These are phyloP conservation scores for Lithodes maja DNA, from an alignment of 2,888 invertebrate genomes.

Conservation along the genomic window DNA sequence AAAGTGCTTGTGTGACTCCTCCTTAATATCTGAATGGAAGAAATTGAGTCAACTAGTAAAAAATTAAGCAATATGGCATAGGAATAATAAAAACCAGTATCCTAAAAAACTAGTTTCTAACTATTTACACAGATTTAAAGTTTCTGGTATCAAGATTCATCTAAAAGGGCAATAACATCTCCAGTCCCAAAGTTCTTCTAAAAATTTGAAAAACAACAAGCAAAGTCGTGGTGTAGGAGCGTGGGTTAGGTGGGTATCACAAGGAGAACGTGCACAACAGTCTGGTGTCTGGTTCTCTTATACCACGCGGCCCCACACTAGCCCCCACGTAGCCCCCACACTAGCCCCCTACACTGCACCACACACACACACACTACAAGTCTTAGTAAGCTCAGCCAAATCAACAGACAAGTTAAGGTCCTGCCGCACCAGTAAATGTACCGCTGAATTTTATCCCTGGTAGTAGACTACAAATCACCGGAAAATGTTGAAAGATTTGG, in stretches of 20 bases:
- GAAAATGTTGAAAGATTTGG: too few relatives aligned
- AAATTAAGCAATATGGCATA: slow-evolving; percentile 69
- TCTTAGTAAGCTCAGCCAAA: slow-evolving; percentile 37
- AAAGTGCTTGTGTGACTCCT: too few relatives aligned
- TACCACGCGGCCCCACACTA: slow-evolving; percentile 52
- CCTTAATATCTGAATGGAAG: slow-evolving; percentile 62
- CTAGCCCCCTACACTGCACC: slow-evolving; percentile 55
- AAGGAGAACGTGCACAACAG: slow-evolving; percentile 62
- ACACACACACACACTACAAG: slow-evolving; percentile 50
- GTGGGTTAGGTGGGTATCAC: slow-evolving; percentile 63
- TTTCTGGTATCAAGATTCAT: slow-evolving; percentile 65
- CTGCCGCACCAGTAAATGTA: too few relatives aligned
- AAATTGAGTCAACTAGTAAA: slow-evolving; percentile 68
- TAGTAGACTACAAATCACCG: too few relatives aligned
- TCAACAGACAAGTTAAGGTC: not conserved
- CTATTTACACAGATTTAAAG: slow-evolving; percentile 65
- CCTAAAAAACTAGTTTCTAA: slow-evolving; percentile 70
- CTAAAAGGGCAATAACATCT: slow-evolving; percentile 64
- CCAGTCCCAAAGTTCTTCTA: slow-evolving; percentile 64
- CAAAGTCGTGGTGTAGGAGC: slow-evolving; percentile 56
- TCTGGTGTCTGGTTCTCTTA: slow-evolving; percentile 37
- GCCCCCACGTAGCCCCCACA: slow-evolving; percentile 53
- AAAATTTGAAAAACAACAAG: slow-evolving; percentile 70
- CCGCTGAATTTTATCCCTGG: too few relatives aligned
- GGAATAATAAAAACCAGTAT: slow-evolving; percentile 69